Base-by-base conservation (phyloP, 2,113 vertebrate species). In the Ictalurus furcatus region DNA sequence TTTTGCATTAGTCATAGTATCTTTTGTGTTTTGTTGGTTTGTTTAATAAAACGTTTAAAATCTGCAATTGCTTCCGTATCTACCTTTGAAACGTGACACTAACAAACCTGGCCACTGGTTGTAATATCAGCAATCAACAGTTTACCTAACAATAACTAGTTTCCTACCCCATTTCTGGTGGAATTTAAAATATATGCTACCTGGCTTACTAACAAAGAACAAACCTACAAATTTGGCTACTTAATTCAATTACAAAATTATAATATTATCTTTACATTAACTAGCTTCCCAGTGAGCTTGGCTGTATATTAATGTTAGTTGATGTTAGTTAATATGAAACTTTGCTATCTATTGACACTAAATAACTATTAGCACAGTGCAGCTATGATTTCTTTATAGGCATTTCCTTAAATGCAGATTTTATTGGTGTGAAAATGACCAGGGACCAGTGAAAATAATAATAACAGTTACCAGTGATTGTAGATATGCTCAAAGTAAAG, bases 391-490 rank as follows among this genome's bases (percentile, higher is more conserved):
- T 1, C 13, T 71, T 67, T 54, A 69, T 28, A 71, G 14, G 28
- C 28, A 71, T 85, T 71, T 54, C 7, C 28, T 71, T 54, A 30
- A 86, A 61, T 86, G 85, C 30, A 59, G 56, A 61, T 25, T 37
- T 86, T 16, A 44, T 78, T 86, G 44, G 23, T 63, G 14, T 78
- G 54, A 59, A 56, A 80, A 80, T 54, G 11, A 54, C 25, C 25
- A 79, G 48, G 12, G 5, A 16, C 8, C 21, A 44, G 84, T 56
- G 12, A 34, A 79, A 87, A 87, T 67, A 44, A 87, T 63, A 87
- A 87, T 63, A 87, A 78, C 71, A 86, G 19, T 87, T 59, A n/a
- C 54, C 71, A 76, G 12, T 74, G 30, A 74, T 54, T 52, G 9
- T 61, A 40, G 0, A 84, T 63, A 84, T 1, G n/a, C 13, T 25